These are phyloP conservation scores for Siphlonurus alternatus DNA, from an alignment of 2,888 invertebrate species.

Conservation along the genomic window DNA sequence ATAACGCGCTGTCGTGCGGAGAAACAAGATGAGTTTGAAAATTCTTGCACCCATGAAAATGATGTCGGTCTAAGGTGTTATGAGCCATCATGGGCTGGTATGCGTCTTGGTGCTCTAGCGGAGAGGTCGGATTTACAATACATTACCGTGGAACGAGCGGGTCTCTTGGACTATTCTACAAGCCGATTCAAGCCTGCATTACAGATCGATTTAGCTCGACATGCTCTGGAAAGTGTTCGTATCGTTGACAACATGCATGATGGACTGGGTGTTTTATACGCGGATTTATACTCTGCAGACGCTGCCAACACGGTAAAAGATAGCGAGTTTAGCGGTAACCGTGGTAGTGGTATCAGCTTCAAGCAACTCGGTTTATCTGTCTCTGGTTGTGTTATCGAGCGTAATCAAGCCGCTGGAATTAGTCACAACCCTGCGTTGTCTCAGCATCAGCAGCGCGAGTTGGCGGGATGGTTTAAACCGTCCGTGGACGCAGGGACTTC, in stretches of 20 bases:
- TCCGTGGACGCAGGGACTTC: constrained; percentile 36
- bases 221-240: constrained; percentile 63
- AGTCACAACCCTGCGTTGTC: constrained; percentile 81
- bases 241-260: constrained; percentile 78
- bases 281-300: constrained; percentile 79
- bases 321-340: constrained; percentile 68
- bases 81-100: constrained; percentile 85
- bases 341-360: constrained; percentile 76
- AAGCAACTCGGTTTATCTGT: constrained; percentile 60
- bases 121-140: constrained; percentile 76
- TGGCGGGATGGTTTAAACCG: constrained; percentile 80
- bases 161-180: constrained; percentile 72
- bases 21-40: constrained; percentile 58
- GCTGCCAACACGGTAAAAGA: constrained; percentile 65
- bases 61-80: constrained; percentile 82
- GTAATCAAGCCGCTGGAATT: constrained; percentile 75
- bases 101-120: constrained; percentile 75
- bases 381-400: constrained; percentile 54
- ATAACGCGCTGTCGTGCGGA: constrained; percentile 77
- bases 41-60: constrained; percentile 70
- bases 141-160: constrained; percentile 71
- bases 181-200: constrained; percentile 75
- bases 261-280: constrained; percentile 85
- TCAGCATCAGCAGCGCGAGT: constrained; percentile 68
- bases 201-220: constrained; percentile 71